Base-by-base conservation (phyloP, 2,797 vertebrate species). In the Gila robusta region DNA sequence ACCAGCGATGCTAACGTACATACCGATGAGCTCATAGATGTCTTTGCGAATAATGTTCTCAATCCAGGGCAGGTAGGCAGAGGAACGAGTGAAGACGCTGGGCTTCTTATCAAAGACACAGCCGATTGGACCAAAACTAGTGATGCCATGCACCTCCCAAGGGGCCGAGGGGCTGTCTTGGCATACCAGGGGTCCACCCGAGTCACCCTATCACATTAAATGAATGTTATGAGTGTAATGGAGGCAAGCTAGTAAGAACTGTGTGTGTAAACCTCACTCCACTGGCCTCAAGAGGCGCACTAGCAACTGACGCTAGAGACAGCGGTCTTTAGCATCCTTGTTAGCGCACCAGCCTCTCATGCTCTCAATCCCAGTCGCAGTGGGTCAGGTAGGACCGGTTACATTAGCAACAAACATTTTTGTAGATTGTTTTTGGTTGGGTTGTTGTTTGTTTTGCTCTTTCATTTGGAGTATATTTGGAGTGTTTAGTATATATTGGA, bases 71-170 rank as follows among this genome's bases (percentile, higher is more conserved):
- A 95, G 39, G 90, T 96, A 96, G 44, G 94, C 93, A 39, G 95
- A 96, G 44, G 87, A 84, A 41, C 95, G 94, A 7, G 95, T 96
- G 91, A 96, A 96, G 79, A 96, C 95, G 1, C 95, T 96, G 26
- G 96, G 95, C 86, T 96, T 96, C 91, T 96, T 96, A 88, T 96
- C 87, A 95, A 96, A 94, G 12, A 96, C 94, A 82, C 96, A 96
- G 59, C 96, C 95, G n/a, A 96, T 88, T 11, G 95, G 94, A n/a
- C 96, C 96, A 44, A 97, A 96, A 90, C 96, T 96, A 86, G 95
- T 96, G 85, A 96, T 95, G 39, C 95, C 95, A 26, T 96, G 95
- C 80, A 96, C 90, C 83, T 95, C 94, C 95, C 95, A 96, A 21
- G 92, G 87, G 32, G 56, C 47, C 2, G 23, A 26, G 7, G 87